Percentiles rank a stretch among this genome's conserved stretches.
phyloP scores from a whole-genome alignment of 1,140 invertebrate species.

The Ptiloglossa arizonensis region DNA sequence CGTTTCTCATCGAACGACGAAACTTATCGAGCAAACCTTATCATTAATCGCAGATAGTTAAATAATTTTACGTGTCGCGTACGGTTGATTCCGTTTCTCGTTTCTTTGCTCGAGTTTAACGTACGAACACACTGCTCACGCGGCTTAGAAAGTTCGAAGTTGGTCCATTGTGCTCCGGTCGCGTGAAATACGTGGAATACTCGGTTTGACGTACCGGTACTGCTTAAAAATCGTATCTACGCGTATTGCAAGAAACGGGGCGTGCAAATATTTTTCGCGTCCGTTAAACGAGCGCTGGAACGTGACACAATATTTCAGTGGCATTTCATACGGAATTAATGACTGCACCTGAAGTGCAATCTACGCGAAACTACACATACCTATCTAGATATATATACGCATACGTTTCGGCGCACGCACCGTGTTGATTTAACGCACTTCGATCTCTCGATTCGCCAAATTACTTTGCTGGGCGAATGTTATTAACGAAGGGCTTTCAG shows the following conservation, averaged over 20 bases:
- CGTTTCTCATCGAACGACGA: too few relatives aligned
- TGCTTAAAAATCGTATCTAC: conserved; percentile 1
- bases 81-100: conserved; percentile 26
- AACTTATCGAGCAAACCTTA: too few relatives aligned
- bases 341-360: neutral
- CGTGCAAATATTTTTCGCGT: conserved; percentile 24
- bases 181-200: conserved; percentile 21
- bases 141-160: conserved; percentile 41
- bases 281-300: conserved; percentile 6
- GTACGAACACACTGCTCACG: neutral
- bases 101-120: conserved; percentile 14
- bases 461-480: conserved; percentile 8
- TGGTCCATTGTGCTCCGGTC: conserved; percentile 38
- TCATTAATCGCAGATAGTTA: too few relatives aligned
- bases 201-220: neutral
- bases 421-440: neutral
- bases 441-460: neutral
- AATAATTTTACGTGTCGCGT: too few relatives aligned
- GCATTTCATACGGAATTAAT: conserved; percentile 3
- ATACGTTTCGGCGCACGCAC: neutral
- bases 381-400: too few relatives aligned
- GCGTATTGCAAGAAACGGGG: neutral
- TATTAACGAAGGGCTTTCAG: neutral
- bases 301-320: conserved; percentile 10
- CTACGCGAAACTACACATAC: neutral